Evolutionary conservation across 2,888 invertebrate species (phyloP).

Genomic region (Aquatica leii): DNA sequence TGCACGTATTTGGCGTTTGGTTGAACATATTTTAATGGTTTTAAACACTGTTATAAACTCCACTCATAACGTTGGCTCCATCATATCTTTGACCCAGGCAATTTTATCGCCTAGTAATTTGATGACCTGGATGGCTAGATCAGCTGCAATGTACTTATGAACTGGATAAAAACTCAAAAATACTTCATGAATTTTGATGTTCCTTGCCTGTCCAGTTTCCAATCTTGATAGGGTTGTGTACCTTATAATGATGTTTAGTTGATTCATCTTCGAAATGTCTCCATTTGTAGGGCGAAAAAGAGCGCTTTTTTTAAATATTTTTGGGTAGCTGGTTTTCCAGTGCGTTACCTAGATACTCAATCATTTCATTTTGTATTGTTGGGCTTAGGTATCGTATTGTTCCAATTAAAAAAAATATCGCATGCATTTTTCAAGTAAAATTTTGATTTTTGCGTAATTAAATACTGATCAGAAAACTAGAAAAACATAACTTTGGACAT

Average conservation of each 20-base stretch:
- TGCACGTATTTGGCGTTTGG: not conserved
- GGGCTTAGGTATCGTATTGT: not conserved
- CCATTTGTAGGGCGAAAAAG: not conserved
- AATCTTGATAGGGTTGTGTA: not conserved
- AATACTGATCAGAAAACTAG: not conserved
- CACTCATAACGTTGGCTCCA: no score
- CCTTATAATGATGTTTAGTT: not conserved
- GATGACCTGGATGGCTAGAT: no score
- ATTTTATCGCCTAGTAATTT: no score
- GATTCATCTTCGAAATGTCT: not conserved
- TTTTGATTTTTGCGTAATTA: not conserved
- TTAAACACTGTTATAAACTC: no score
- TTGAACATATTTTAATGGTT: not conserved
- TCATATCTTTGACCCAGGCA: no score
- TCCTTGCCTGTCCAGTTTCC: not conserved
- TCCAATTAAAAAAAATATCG: not conserved
- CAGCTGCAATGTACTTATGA: no score
- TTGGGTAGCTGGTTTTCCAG: no score
- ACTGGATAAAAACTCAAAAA: not conserved
- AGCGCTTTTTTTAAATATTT: not conserved
- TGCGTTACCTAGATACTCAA: no score
- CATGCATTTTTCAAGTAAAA: constrained; percentile 1
- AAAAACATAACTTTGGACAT: not conserved
- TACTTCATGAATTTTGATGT: not conserved
- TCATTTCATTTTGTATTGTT: not conserved